Evolutionary conservation across 2,888 invertebrate genomes (phyloP).

Genomic region (Mellilla xanthometata): DNA sequence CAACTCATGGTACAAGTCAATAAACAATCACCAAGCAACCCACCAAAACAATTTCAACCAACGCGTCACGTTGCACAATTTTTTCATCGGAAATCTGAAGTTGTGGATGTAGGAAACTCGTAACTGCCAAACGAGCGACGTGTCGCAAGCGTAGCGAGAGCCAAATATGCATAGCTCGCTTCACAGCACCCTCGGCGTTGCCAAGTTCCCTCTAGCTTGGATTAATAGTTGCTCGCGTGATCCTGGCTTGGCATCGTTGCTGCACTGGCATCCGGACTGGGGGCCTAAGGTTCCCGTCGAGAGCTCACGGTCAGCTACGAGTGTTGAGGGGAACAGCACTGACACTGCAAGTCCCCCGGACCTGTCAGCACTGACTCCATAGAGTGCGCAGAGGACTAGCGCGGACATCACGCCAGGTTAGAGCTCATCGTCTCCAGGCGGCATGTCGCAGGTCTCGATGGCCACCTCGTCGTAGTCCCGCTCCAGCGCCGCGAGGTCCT

Average conservation of each 20-base stretch:
- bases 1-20: no score
- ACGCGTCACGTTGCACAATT: no score
- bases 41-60: no score
- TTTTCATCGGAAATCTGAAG: no score
- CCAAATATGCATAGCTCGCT: slow-evolving; percentile 12
- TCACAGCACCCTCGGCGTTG: background rate
- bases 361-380: background rate
- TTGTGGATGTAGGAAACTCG: no score
- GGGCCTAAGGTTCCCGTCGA: slow-evolving; percentile 10
- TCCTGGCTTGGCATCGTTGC: slow-evolving; percentile 24
- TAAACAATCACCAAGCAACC: no score
- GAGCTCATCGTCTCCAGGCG: slow-evolving; percentile 67
- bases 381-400: slow-evolving; percentile 9
- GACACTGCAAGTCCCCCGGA: background rate
- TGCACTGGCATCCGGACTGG: slow-evolving; percentile 20
- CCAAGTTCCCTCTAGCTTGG: background rate
- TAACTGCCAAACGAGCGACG: background rate
- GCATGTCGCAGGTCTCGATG: slow-evolving; percentile 80
- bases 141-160: slow-evolving; percentile 6
- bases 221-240: slow-evolving; percentile 22
- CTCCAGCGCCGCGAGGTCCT: slow-evolving; percentile 88
- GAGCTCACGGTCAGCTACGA: background rate
- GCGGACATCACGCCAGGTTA: slow-evolving; percentile 38
- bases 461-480: slow-evolving; percentile 90
- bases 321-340: no score